These are phyloP conservation scores for Cephalopholis sonnerati DNA, from an alignment of 2,113 vertebrate genomes.

Conservation along the genomic window DNA sequence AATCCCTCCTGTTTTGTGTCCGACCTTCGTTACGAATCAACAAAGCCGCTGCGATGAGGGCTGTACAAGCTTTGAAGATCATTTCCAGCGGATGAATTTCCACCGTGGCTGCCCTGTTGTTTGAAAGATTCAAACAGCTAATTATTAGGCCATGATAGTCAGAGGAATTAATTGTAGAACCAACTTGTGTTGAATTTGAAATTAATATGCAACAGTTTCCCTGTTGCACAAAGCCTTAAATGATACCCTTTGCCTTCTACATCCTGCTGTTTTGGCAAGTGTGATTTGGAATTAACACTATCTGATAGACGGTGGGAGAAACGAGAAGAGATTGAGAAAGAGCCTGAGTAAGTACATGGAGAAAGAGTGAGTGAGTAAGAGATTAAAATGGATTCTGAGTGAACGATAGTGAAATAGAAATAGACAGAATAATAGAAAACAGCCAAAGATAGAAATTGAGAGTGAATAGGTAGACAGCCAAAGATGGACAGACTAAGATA, in stretches of 20 bases:
- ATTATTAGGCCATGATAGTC: conserved; percentile 13
- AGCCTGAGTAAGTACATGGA: not conserved
- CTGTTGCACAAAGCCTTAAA: not conserved
- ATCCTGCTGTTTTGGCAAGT: conserved; percentile 19
- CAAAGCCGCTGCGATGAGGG: not conserved
- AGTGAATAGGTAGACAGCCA: conserved; percentile 32
- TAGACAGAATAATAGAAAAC: conserved; percentile 61
- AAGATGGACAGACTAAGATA: conserved; percentile 35
- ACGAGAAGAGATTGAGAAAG: conserved; percentile 21
- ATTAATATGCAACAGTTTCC: not conserved
- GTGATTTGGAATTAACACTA: conserved; percentile 29
- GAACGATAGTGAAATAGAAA: conserved; percentile 60
- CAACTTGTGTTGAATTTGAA: conserved; percentile 18
- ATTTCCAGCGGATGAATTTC: conserved; percentile 40
- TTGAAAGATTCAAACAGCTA: conserved; percentile 31
- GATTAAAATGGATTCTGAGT: conserved; percentile 57
- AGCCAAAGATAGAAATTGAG: conserved; percentile 48
- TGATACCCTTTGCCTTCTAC: conserved; percentile 4
- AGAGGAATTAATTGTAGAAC: conserved; percentile 11
- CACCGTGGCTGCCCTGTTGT: conserved; percentile 14
- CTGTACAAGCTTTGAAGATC: conserved; percentile 2
- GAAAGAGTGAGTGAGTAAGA: conserved; percentile 42
- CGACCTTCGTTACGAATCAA: conserved; percentile 17
- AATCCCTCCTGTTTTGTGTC: conserved; percentile 1
- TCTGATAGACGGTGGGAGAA: conserved; percentile 42